phyloP scores from a whole-genome alignment of 2,797 vertebrate genomes.

The Enteromius anoplus region DNA sequence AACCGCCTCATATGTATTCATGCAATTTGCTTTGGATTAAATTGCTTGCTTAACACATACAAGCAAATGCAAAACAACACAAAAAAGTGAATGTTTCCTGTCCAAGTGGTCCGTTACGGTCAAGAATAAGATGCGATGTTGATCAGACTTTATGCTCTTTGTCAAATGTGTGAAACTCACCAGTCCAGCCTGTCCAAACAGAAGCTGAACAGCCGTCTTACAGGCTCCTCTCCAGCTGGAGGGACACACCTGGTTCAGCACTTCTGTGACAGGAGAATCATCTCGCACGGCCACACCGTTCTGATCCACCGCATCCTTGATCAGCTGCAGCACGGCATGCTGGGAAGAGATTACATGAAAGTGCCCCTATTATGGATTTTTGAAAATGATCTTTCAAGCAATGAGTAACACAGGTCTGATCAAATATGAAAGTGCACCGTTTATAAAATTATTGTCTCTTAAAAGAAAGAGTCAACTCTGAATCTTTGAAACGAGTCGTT shows the following conservation, averaged over 20 bases:
- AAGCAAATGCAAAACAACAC: not conserved
- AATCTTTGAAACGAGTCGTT: no score
- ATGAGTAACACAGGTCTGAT: no score
- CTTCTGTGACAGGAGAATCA: conserved; percentile 91
- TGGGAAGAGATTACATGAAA: conserved; percentile 59
- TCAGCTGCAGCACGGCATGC: conserved; percentile 95
- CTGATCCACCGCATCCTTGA: conserved; percentile 92
- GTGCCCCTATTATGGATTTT: no score
- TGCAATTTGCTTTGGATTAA: not conserved
- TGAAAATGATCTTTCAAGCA: no score
- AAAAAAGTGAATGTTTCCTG: not conserved
- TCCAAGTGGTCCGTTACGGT: not conserved
- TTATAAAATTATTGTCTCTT: no score
- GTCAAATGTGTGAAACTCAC: conserved; percentile 77
- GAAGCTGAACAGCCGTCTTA: conserved; percentile 96
- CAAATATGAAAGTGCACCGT: no score
- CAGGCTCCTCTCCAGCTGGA: conserved; percentile 97
- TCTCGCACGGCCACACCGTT: conserved; percentile 89
- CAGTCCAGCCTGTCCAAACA: conserved; percentile 97
- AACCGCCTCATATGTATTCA: not conserved
- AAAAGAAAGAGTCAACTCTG: no score
- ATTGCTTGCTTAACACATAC: not conserved
- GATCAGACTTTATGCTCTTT: conserved; percentile 46
- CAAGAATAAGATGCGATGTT: not conserved
- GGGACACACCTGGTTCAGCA: conserved; percentile 97